Percentiles rank a stretch among this genome's conserved stretches.
Conservation (phyloP, 1,140 invertebrate genomes). For the Coenobita brevimanus region DNA sequence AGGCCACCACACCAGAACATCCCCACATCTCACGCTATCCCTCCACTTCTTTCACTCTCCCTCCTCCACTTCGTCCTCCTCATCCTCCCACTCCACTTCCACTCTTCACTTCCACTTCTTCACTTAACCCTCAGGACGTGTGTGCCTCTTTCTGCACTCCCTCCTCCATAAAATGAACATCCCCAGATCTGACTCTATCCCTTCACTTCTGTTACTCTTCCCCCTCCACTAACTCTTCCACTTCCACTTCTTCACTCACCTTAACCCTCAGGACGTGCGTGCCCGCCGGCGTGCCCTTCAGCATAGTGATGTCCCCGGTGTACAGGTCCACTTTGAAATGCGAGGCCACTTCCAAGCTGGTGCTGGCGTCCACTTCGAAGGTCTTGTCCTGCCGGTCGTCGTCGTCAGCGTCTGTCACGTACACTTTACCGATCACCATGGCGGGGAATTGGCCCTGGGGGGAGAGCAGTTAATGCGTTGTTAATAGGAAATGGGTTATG, state of each 20-base stretch:
- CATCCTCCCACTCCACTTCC: too few species aligned
- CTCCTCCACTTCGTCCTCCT: too few species aligned
- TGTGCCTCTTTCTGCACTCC: too few species aligned
- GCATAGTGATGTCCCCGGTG: slow-evolving; percentile 95
- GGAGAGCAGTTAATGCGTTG: neutral
- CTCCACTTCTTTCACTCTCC: too few species aligned
- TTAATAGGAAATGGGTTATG: neutral
- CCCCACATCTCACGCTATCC: too few species aligned
- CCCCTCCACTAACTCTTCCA: neutral
- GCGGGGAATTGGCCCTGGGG: slow-evolving; percentile 88
- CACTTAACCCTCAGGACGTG: too few species aligned
- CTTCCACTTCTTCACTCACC: slow-evolving; percentile 83
- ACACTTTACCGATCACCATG: slow-evolving; percentile 94
- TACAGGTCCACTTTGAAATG: slow-evolving; percentile 89
- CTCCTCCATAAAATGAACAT: too few species aligned
- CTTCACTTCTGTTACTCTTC: neutral
- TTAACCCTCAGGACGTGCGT: slow-evolving; percentile 88
- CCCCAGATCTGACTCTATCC: neutral
- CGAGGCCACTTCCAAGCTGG: slow-evolving; percentile 73
- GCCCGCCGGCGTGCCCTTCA: slow-evolving; percentile 89
- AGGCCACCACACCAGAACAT: too few species aligned
- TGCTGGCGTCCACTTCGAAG: slow-evolving; percentile 88
- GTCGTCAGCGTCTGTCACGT: slow-evolving; percentile 96
- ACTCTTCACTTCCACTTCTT: too few species aligned
- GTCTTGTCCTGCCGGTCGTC: slow-evolving; percentile 98